Percentiles rank a stretch among this genome's conserved stretches.
These are phyloP conservation scores for Rachycentron canadum DNA, from an alignment of 2,797 vertebrate genomes.

Conservation along the genomic window DNA sequence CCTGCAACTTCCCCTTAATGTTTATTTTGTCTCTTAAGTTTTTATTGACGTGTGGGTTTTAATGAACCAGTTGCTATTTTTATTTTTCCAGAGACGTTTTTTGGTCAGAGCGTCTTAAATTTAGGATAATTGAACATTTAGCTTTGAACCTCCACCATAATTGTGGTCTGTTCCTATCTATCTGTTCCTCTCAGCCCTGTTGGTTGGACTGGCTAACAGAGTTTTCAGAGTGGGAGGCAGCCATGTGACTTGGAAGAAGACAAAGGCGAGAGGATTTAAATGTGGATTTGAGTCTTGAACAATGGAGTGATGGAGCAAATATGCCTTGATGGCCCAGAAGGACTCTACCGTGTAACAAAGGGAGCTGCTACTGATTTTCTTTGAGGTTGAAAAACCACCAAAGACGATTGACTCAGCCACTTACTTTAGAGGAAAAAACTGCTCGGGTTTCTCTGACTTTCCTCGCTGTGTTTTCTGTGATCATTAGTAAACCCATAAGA, in stretches of 20 bases:
- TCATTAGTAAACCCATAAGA: constrained; percentile 4
- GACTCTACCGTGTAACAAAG: constrained; percentile 47
- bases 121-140: constrained; percentile 25
- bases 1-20: constrained; percentile 19
- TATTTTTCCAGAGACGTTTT: constrained; percentile 32
- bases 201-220: constrained; percentile 29
- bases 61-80: constrained; percentile 33
- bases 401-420: constrained; percentile 15
- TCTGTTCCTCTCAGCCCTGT: constrained; percentile 11
- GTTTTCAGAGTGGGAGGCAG: constrained; percentile 60
- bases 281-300: constrained; percentile 68
- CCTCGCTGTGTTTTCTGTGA: background rate
- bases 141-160: constrained; percentile 26
- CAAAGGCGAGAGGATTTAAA: constrained; percentile 64
- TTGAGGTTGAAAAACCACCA: constrained; percentile 32
- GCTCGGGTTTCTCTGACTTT: background rate
- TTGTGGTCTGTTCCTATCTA: constrained; percentile 10
- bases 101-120: constrained; percentile 20
- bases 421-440: background rate
- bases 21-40: constrained; percentile 45
- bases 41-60: constrained; percentile 44
- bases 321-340: constrained; percentile 64
- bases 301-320: constrained; percentile 69
- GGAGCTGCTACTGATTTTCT: constrained; percentile 41
- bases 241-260: constrained; percentile 57